Evolutionary conservation across 2,888 invertebrate genomes (phyloP).

Genomic region (Dasysyrphus albostriatus): DNA sequence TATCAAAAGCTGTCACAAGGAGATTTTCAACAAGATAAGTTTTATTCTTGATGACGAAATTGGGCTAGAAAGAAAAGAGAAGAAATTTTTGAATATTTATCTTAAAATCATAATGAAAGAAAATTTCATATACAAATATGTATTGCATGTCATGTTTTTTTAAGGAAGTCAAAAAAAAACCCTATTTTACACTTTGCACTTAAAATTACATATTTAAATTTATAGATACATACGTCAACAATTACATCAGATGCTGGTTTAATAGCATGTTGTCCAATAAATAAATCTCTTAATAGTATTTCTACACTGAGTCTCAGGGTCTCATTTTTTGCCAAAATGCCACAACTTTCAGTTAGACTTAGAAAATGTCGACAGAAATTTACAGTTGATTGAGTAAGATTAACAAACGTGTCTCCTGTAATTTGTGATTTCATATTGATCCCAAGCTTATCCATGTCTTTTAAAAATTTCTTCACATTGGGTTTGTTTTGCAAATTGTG

Average conservation of each 20-base stretch:
- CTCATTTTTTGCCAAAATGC: constrained; percentile 82
- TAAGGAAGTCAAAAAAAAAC: no score
- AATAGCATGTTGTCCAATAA: constrained; percentile 82
- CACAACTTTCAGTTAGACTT: constrained; percentile 82
- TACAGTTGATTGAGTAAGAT: constrained; percentile 83
- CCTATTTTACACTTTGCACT: no score
- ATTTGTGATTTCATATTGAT: constrained; percentile 82
- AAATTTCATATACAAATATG: no score
- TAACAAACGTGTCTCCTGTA: constrained; percentile 84
- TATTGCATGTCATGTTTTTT: no score
- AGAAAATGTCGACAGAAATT: constrained; percentile 83
- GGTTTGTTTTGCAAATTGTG: constrained; percentile 83
- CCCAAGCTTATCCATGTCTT: constrained; percentile 82
- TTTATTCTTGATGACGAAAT: constrained; percentile 83
- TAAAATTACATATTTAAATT: neutral
- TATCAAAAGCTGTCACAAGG: constrained; percentile 81
- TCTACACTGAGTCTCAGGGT: constrained; percentile 81
- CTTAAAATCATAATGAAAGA: no score
- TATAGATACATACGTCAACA: constrained; percentile 82
- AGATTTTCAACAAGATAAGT: constrained; percentile 81
- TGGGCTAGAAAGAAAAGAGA: constrained; percentile 80
- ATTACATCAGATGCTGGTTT: constrained; percentile 81
- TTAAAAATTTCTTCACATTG: constrained; percentile 81
- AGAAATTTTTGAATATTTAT: no score
- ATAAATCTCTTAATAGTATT: constrained; percentile 80